A percentile compares a stretch with the other conserved stretches of the same genome.
Evolutionary conservation across 2,797 vertebrate genomes (phyloP).

Genomic region (Bufotes viridis): DNA sequence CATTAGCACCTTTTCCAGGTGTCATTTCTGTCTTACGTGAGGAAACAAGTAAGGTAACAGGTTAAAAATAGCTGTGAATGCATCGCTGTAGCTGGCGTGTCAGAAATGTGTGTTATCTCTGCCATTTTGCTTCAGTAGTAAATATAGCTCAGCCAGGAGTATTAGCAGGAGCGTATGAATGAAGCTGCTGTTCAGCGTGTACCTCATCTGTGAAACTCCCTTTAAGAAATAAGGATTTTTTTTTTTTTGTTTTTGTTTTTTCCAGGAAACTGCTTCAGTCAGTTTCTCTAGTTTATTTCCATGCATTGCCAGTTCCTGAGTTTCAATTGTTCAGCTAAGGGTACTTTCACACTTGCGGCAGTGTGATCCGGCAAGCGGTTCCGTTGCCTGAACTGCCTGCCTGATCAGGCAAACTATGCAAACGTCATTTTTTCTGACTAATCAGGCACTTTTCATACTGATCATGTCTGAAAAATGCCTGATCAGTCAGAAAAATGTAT

Average conservation of each 20-base stretch:
- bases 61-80: slow-evolving; percentile 49
- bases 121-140: slow-evolving; percentile 43
- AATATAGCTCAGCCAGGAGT: slow-evolving; percentile 33
- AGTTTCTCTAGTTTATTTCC: background rate
- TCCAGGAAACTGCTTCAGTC: background rate
- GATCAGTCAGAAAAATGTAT: no score
- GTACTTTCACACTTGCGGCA: no score
- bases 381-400: no score
- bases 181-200: background rate
- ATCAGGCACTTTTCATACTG: no score
- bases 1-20: slow-evolving; percentile 56
- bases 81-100: background rate
- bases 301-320: background rate
- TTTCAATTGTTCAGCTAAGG: background rate
- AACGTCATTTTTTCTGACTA: no score
- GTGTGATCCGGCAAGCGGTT: no score
- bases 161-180: slow-evolving; percentile 44
- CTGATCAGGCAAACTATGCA: no score
- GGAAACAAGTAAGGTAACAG: slow-evolving; percentile 32
- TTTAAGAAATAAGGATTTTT: background rate
- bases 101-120: slow-evolving; percentile 7
- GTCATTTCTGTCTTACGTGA: slow-evolving; percentile 43
- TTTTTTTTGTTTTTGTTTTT: no score
- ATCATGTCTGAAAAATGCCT: no score
- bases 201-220: background rate